Evolutionary conservation across 2,113 vertebrate species (phyloP).

Genomic region (sheep (Ovis aries)): ARS-UI_Ramb_v3.0 NC_056056.1:209608501-209609000

Average conservation of each 20-base stretch:
- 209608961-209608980: constrained; percentile 75
- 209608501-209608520: not conserved
- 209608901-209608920: constrained; percentile 77
- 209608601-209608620: constrained; percentile 81
- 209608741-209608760: constrained; percentile 84
- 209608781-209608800: constrained; percentile 20
- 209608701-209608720: constrained; percentile 87
- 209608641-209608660: constrained; percentile 82
- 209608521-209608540: constrained; percentile 43
- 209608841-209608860: constrained; percentile 58
- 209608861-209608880: constrained; percentile 76
- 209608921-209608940: constrained; percentile 73
- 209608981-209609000: constrained; percentile 85
- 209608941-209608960: constrained; percentile 64
- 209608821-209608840: constrained; percentile 75
- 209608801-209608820: constrained; percentile 74
- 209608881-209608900: constrained; percentile 68
- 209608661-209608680: constrained; percentile 76
- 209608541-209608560: constrained; percentile 24
- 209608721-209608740: constrained; percentile 88
- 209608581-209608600: constrained; percentile 62
- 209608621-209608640: constrained; percentile 74
- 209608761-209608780: constrained; percentile 64
- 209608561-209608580: constrained; percentile 44
- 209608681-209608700: constrained; percentile 82